Base-by-base conservation (phyloP, 2,797 vertebrate genomes). In the Thamnophis elegans region DNA sequence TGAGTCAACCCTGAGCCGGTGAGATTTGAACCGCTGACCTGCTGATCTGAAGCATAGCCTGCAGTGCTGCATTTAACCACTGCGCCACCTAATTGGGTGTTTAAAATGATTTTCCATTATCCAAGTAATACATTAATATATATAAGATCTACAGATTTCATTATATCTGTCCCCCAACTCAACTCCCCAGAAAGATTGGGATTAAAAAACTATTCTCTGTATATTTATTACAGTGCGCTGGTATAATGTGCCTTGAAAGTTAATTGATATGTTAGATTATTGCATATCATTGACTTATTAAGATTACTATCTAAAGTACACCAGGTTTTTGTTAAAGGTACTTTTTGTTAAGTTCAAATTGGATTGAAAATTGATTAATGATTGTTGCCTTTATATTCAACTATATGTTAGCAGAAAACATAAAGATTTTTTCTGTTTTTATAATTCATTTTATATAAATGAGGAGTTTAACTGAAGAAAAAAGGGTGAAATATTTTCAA, bases 291-390 rank as follows among this genome's bases (percentile, higher is more conserved):
- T 65, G 90, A 28, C 53, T 65, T 16, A 51, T 89, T 87, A 22
- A 16, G 4, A 12, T 89, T 91, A 86, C 51, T 87, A 94, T 94
- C 58, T 95, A 65, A 92, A 91, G 56, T 58, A 25, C 90, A 55
- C 92, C 94, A 59, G 9, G 5, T 94, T 93, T 95, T 87, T n/a
- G n/a, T 86, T 47, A 26, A 4, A 88, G 90, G 51, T 88, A 47
- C 86, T 32, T 90, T 22, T 91, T 51, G 90, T 28, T 92, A 90
- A 89, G 2, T 2, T 95, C 89, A 87, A 93, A 93, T 87, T 95
- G 62, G 92, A 62, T 96, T 96, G 92, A 78, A 94, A 95, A 92
- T 93, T 16, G 28, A 93, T 94, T 95, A 95, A 96, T n/a, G 3
- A 0, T 85, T 36, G 20, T 13, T 53, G 10, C 54, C 53, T 28